phyloP scores from a whole-genome alignment of 2,888 invertebrate species.

The Pristionchus mayeri region DNA sequence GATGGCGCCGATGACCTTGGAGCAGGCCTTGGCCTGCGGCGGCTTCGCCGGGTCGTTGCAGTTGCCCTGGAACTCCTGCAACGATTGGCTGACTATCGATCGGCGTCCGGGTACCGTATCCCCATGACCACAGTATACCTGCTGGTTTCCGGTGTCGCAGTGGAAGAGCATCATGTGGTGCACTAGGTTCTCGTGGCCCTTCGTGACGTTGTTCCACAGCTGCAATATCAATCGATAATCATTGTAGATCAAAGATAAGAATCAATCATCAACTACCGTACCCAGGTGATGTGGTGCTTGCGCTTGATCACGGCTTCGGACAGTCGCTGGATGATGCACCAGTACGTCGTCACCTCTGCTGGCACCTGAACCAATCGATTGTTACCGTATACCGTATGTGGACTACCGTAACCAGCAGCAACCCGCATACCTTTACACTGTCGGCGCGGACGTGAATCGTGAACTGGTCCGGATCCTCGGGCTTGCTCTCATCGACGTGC shows the following conservation, averaged over 20 bases:
- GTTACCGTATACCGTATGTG: background rate
- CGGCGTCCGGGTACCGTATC: background rate
- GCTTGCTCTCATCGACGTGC: background rate
- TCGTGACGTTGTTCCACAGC: slow-evolving; percentile 83
- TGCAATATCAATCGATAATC: too few species aligned
- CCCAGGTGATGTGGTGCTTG: slow-evolving; percentile 84
- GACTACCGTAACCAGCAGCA: background rate
- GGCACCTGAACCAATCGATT: slow-evolving; percentile 81
- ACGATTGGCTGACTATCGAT: slow-evolving; percentile 13
- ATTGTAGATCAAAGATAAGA: too few species aligned
- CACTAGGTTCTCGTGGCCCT: slow-evolving; percentile 88
- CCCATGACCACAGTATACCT: slow-evolving; percentile 40
- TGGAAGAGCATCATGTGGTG: slow-evolving; percentile 86
- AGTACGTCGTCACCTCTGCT: slow-evolving; percentile 91
- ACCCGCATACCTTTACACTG: slow-evolving; percentile 30
- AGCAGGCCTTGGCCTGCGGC: slow-evolving; percentile 85
- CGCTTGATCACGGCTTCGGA: slow-evolving; percentile 82
- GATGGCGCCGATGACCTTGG: slow-evolving; percentile 93
- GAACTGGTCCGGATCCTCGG: slow-evolving; percentile 10
- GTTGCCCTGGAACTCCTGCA: slow-evolving; percentile 82
- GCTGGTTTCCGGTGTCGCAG: slow-evolving; percentile 77
- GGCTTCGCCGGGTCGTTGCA: slow-evolving; percentile 87
- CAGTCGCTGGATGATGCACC: slow-evolving; percentile 91
- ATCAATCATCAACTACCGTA: background rate
- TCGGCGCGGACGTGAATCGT: slow-evolving; percentile 19